Evolutionary conservation across 2,888 invertebrate genomes (phyloP), one percentile per base, ranked within the genome.

Genomic region (Coecobrya sp.): DNA sequence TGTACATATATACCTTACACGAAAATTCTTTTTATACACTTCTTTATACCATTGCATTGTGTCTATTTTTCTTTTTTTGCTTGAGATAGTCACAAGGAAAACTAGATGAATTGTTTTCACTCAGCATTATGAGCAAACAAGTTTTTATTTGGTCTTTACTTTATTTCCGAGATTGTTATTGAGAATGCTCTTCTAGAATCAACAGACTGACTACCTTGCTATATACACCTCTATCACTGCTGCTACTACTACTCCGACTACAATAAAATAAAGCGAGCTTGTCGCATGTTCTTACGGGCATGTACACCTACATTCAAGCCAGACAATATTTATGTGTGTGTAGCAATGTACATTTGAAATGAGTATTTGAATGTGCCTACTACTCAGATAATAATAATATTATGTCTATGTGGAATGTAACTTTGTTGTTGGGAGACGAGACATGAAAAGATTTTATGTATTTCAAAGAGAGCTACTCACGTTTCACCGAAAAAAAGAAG

Each of bases 121-220:
- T 92, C 85, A 92, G 85, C 79, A 86, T 92, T 92, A 92, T 92
- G 92, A 92, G 92, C 88, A 92, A 92, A 92, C 92, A 92, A 92
- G 92, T 92, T 89, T 85, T 89, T 92, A 92, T 92, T 92, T 89
- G 89, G 92, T 89, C 88, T 92, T 92, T 89, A 92, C 92, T 86
- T 81, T 89, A 89, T 81, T 92, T 92, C 92, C 92, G 86, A 92
- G 89, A 89, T 81, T 92, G 92, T 92, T 89, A 86, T 86, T 86
- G 92, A 89, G 86, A 92, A 86, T 82, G 86, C 55, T 85, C 82
- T 52, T 62, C 30, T 59, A 73, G 92, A 92, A 86, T 89, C 92
- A 92, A 79, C 87, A 76, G 85, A 76, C 73, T 59, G 22, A 11
- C 76, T 36, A 36, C 68, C 22, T 76, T 76, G 19, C 68, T 13